phyloP scores from a whole-genome alignment of 2,113 vertebrate species.

The Columba janthina region DNA sequence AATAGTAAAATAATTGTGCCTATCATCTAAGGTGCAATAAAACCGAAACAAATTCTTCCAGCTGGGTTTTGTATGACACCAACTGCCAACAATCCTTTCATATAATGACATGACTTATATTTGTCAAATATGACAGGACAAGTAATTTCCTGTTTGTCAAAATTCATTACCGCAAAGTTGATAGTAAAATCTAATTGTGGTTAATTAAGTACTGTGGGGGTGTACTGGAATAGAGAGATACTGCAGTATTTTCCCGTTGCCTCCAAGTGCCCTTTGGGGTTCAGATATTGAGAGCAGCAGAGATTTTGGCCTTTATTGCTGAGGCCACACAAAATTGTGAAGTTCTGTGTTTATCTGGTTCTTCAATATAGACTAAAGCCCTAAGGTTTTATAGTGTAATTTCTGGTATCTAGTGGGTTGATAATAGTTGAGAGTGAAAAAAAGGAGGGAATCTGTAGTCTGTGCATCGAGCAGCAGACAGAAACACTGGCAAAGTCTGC shows the following conservation, averaged over 20 bases:
- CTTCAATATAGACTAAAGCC: neutral
- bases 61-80: neutral
- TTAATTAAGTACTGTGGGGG: neutral
- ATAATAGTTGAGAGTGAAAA: neutral
- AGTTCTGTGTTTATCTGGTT: neutral
- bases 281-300: neutral
- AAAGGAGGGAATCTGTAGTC: neutral
- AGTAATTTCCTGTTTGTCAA: neutral
- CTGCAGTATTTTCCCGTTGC: neutral
- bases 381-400: neutral
- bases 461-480: neutral
- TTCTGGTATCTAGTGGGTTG: neutral
- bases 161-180: neutral
- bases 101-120: neutral
- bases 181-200: neutral
- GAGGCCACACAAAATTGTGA: neutral
- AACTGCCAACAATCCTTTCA: neutral
- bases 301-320: neutral
- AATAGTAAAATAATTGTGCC: neutral
- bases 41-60: neutral
- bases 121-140: neutral
- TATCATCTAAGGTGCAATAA: neutral
- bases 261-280: neutral
- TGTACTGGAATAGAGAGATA: neutral
- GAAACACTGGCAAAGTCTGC: neutral